Percentiles rank a stretch among this genome's conserved stretches.
Evolutionary conservation across 2,888 invertebrate genomes (phyloP).

Genomic region (Aporophyla nigra): DNA sequence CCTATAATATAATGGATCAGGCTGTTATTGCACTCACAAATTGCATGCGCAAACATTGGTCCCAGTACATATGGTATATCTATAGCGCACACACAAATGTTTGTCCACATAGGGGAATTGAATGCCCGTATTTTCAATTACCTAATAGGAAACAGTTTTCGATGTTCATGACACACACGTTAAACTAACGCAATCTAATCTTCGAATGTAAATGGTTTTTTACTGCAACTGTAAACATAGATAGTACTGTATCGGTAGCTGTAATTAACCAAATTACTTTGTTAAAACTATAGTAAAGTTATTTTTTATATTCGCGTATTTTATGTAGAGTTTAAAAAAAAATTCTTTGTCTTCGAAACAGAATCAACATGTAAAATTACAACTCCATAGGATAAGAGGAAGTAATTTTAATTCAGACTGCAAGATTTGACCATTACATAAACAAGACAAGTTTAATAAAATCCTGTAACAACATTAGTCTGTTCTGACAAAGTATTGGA

Average conservation of each 20-base stretch:
- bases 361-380: too few species aligned
- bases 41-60: slow-evolving; percentile 36
- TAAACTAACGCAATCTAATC: slow-evolving; percentile 8
- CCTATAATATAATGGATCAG: slow-evolving; percentile 11
- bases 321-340: not conserved
- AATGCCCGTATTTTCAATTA: slow-evolving; percentile 33
- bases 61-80: not conserved
- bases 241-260: not conserved
- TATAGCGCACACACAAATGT: slow-evolving; percentile 11
- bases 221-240: not conserved
- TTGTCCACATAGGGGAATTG: slow-evolving; percentile 21
- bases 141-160: slow-evolving; percentile 35
- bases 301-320: not conserved
- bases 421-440: too few species aligned
- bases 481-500: slow-evolving; percentile 8
- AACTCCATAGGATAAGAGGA: too few species aligned
- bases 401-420: too few species aligned
- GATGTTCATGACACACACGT: not conserved
- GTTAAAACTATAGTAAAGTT: not conserved
- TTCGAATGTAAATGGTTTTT: slow-evolving; percentile 19
- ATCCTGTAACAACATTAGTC: not conserved
- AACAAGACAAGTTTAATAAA: too few species aligned
- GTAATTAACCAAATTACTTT: slow-evolving; percentile 13
- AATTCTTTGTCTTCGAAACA: too few species aligned
- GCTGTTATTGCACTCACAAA: slow-evolving; percentile 37